phyloP scores from a whole-genome alignment of 2,797 vertebrate species.

The Zalophus californianus region DNA sequence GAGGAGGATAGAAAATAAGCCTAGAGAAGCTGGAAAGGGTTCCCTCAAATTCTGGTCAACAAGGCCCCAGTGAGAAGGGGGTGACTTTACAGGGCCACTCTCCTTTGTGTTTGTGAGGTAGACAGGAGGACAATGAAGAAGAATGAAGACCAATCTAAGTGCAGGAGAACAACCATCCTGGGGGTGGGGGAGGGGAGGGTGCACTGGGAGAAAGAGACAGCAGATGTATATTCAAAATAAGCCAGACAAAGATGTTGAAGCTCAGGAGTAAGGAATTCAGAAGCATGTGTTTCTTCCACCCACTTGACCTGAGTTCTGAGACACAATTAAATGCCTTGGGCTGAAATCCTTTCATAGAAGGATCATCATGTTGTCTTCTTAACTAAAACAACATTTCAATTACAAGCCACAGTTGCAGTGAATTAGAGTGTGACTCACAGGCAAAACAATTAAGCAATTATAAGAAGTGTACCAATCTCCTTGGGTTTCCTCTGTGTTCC shows the following conservation, averaged over 20 bases:
- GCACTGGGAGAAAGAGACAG: background rate
- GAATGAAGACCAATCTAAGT: background rate
- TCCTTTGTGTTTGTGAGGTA: background rate
- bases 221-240: background rate
- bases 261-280: background rate
- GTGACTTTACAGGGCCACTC: background rate
- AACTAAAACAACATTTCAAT: conserved; percentile 55
- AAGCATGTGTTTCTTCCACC: background rate
- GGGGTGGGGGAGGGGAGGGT: too few relatives aligned
- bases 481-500: background rate
- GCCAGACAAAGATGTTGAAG: background rate
- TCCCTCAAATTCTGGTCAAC: background rate
- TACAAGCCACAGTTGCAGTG: conserved; percentile 15
- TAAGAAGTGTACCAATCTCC: conserved; percentile 4
- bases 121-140: background rate
- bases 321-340: conserved; percentile 37
- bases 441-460: conserved; percentile 63
- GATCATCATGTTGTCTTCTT: conserved; percentile 28
- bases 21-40: background rate
- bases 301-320: background rate
- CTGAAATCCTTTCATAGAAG: background rate
- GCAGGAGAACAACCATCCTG: background rate
- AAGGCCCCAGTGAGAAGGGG: background rate
- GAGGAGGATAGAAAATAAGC: background rate
- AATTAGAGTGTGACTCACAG: conserved; percentile 18